phyloP scores from a whole-genome alignment of 2,888 invertebrate genomes.

The Pyrrhosoma nymphula region DNA sequence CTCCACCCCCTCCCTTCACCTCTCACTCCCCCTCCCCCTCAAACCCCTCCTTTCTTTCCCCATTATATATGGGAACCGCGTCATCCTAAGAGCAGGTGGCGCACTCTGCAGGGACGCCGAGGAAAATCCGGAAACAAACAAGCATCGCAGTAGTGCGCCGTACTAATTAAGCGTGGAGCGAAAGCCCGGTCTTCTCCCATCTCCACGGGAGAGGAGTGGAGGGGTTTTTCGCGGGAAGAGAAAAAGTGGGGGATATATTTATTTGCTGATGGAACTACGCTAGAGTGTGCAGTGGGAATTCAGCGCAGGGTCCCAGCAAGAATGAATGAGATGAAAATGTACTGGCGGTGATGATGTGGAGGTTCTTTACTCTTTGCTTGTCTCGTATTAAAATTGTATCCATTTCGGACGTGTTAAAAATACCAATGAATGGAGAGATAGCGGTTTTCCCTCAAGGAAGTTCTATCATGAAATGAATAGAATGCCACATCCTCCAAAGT shows the following conservation, averaged over 20 bases:
- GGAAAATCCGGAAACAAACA: constrained; percentile 7
- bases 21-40: too few species aligned
- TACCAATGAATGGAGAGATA: too few species aligned
- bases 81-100: background rate
- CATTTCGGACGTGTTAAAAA: too few species aligned
- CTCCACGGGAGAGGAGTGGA: background rate
- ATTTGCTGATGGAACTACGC: background rate
- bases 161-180: constrained; percentile 7
- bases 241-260: background rate
- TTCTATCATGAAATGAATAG: too few species aligned
- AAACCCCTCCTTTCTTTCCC: background rate
- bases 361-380: too few species aligned
- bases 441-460: too few species aligned
- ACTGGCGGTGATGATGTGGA: too few species aligned
- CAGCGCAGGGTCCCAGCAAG: too few species aligned
- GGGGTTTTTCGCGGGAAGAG: background rate
- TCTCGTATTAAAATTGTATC: too few species aligned
- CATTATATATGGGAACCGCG: constrained; percentile 8
- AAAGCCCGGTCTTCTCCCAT: background rate
- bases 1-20: background rate
- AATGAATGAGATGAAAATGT: too few species aligned
- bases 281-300: too few species aligned
- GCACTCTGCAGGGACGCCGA: constrained; percentile 23
- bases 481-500: too few species aligned
- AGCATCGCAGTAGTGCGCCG: background rate